Conservation (phyloP, 2,113 vertebrate species). For the Rissa tridactyla region DNA sequence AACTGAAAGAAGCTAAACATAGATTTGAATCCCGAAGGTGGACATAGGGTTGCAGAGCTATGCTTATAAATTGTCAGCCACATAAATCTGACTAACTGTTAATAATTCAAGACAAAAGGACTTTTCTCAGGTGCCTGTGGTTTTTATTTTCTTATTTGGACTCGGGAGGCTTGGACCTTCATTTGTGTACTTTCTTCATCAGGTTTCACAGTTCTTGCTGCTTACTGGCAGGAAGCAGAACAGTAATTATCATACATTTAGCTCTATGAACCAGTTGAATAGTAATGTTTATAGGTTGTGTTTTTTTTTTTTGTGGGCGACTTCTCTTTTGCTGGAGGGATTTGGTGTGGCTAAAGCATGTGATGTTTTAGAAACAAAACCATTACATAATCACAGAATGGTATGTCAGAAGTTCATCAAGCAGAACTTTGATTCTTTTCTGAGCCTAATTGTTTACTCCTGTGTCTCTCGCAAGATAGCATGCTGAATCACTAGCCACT, state of each 20-base stretch:
- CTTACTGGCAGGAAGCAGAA: neutral
- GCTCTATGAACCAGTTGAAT: neutral
- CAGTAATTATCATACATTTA: neutral
- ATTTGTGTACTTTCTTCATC: neutral
- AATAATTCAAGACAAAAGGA: neutral
- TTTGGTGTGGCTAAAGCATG: conserved; percentile 40
- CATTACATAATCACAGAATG: conserved; percentile 17
- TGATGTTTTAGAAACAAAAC: conserved; percentile 47
- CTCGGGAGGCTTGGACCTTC: neutral
- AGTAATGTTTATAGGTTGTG: neutral
- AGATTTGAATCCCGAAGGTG: neutral
- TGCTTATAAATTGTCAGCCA: neutral
- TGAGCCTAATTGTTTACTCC: neutral
- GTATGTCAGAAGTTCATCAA: conserved; percentile 14
- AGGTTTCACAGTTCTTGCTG: neutral
- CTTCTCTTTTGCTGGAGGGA: conserved; percentile 3
- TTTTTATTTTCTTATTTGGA: neutral
- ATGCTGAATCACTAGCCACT: neutral
- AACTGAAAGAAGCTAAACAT: neutral
- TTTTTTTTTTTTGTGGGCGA: neutral
- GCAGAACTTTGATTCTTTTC: conserved; percentile 39
- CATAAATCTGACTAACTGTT: neutral
- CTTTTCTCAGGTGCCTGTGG: neutral
- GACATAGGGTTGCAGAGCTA: neutral
- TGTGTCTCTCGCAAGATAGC: neutral